phyloP scores from a whole-genome alignment of 2,797 vertebrate species.

The Delichon dasypus region DNA sequence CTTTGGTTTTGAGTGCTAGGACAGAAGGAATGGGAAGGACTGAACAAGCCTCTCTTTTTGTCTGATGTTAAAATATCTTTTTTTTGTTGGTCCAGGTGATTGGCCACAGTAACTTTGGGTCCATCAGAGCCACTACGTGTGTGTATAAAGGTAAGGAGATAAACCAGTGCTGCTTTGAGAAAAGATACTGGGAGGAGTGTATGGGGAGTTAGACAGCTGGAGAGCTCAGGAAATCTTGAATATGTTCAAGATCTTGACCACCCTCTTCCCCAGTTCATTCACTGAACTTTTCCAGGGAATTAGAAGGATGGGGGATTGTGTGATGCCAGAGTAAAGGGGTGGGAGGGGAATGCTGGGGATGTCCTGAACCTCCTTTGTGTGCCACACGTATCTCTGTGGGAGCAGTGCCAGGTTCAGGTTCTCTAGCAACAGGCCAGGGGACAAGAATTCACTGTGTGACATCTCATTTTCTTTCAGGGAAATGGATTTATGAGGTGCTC shows the following conservation, averaged over 20 bases:
- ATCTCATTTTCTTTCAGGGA: constrained; percentile 78
- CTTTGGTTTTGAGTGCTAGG: not conserved
- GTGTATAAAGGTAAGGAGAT: constrained; percentile 89
- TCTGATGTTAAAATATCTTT: not conserved
- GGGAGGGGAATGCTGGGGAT: not conserved
- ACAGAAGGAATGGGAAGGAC: not conserved
- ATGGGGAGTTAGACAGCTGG: not conserved
- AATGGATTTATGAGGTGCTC: constrained; percentile 97
- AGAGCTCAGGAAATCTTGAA: not conserved
- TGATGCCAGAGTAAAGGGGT: not conserved
- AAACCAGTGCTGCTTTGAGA: not conserved
- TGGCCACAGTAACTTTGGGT: constrained; percentile 98
- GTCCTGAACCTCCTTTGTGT: not conserved
- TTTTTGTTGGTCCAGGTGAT: constrained; percentile 82
- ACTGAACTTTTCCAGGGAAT: not conserved
- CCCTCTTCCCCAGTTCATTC: not conserved
- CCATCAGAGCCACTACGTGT: constrained; percentile 94
- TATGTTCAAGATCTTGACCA: not conserved
- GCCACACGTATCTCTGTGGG: not conserved
- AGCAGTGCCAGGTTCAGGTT: not conserved
- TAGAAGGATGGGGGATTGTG: not conserved
- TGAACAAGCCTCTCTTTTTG: not conserved
- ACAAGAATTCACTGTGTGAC: not conserved
- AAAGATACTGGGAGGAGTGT: not conserved
- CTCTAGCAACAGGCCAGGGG: not conserved